Conservation (phyloP, 2,113 vertebrate species). For the Ia io region DNA sequence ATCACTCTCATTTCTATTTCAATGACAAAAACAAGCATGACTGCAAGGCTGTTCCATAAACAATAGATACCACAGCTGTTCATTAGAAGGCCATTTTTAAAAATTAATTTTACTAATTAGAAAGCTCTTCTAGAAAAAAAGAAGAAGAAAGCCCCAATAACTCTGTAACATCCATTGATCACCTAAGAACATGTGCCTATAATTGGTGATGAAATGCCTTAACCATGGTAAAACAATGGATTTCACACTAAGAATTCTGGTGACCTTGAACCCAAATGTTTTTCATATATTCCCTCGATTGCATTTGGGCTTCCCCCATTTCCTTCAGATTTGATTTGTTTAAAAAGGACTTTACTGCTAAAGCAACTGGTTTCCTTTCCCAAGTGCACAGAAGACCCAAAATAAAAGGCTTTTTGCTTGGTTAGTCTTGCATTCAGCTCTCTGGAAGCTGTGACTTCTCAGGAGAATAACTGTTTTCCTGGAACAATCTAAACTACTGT, state of each 20-base stretch:
- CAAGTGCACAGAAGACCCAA: neutral
- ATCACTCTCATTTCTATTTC: constrained; percentile 62
- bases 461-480: constrained; percentile 4
- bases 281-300: neutral
- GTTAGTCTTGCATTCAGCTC: constrained; percentile 20
- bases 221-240: constrained; percentile 17
- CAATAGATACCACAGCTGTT: constrained; percentile 61
- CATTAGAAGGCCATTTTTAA: constrained; percentile 49
- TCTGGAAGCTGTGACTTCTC: constrained; percentile 1
- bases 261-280: neutral
- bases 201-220: constrained; percentile 29
- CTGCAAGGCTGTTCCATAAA: constrained; percentile 37
- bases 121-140: constrained; percentile 35
- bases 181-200: neutral
- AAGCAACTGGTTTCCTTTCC: constrained; percentile 10
- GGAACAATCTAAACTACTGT: neutral
- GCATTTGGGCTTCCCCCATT: neutral
- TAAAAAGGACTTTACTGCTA: neutral
- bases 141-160: neutral
- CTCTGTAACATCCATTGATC: constrained; percentile 49
- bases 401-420: constrained; percentile 48
- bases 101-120: constrained; percentile 64
- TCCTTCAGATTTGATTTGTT: constrained; percentile 42
- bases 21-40: constrained; percentile 34
- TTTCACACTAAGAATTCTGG: constrained; percentile 17